Percentiles rank a stretch among this genome's conserved stretches.
Conservation (phyloP, 2,113 vertebrate genomes). For the Connochaetes taurinus region DNA sequence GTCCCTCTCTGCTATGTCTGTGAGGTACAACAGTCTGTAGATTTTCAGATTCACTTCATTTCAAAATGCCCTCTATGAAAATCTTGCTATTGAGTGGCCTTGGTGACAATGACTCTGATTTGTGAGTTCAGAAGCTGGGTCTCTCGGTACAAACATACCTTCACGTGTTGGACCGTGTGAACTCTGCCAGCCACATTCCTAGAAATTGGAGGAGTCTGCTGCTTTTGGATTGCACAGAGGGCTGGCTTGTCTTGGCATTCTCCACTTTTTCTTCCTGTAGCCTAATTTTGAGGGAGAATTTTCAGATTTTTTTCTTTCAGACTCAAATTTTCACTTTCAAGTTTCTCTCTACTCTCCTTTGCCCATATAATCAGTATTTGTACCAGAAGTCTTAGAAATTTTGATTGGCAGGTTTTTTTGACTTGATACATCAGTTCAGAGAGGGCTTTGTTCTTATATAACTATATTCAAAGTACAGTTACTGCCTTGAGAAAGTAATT, state of each 20-base stretch:
- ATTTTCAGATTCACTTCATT: not conserved
- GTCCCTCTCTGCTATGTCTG: not conserved
- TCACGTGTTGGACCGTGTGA: rapidly evolving
- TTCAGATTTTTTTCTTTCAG: not conserved
- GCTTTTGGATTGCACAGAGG: not conserved
- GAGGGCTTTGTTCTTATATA: constrained; percentile 33
- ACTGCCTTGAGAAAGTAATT: constrained; percentile 7
- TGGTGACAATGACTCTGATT: not conserved
- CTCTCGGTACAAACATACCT: not conserved
- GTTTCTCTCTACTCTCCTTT: not conserved
- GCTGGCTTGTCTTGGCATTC: not conserved
- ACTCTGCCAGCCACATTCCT: not conserved
- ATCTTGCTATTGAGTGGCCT: not conserved
- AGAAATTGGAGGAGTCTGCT: not conserved
- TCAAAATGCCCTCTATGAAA: not conserved
- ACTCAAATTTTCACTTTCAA: not conserved
- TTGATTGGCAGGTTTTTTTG: not conserved
- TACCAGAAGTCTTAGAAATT: not conserved
- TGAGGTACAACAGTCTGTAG: not conserved
- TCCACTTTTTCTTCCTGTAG: not conserved
- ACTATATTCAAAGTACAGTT: not conserved
- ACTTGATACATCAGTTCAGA: not conserved
- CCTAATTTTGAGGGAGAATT: not conserved
- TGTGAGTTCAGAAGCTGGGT: not conserved
- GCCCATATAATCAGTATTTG: not conserved